Evolutionary conservation across 2,113 vertebrate genomes (phyloP).

Genomic region (Neopipo cinnamomea): DNA sequence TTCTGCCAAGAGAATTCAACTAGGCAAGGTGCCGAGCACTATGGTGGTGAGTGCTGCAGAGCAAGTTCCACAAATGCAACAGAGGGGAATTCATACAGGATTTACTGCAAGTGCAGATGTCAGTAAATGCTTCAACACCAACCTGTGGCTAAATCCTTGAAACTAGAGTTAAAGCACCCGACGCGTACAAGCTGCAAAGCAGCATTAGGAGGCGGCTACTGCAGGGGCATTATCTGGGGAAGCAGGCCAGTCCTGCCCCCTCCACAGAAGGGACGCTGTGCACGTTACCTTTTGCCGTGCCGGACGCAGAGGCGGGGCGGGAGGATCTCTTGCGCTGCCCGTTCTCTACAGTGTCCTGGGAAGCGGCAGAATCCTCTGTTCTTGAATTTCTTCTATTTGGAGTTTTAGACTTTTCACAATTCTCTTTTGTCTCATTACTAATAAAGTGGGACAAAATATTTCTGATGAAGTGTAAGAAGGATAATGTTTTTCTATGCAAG

Average conservation of each 20-base stretch:
- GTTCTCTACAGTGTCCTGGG: slow-evolving; percentile 85
- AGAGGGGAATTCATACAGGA: background rate
- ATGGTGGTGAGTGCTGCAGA: background rate
- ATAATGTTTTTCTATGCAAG: slow-evolving; percentile 47
- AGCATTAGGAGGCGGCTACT: rapidly evolving
- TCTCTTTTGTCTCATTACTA: slow-evolving; percentile 84
- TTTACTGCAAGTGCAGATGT: background rate
- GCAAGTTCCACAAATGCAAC: background rate
- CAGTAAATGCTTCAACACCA: background rate
- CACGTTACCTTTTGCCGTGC: slow-evolving; percentile 83
- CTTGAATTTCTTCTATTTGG: slow-evolving; percentile 92
- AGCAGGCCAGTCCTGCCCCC: background rate
- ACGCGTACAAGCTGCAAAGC: background rate
- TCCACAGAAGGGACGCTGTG: background rate
- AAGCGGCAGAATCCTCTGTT: slow-evolving; percentile 84
- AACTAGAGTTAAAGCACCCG: background rate
- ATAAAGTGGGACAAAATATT: slow-evolving; percentile 71
- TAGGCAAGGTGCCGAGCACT: background rate
- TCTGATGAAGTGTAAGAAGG: slow-evolving; percentile 66
- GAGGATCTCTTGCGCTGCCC: slow-evolving; percentile 90
- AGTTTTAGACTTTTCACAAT: slow-evolving; percentile 90
- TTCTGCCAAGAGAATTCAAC: background rate
- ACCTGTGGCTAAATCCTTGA: background rate
- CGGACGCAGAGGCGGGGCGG: slow-evolving; percentile 82
- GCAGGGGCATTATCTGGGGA: background rate